phyloP scores from a whole-genome alignment of 2,888 invertebrate species.

The Tenthredo amoena region DNA sequence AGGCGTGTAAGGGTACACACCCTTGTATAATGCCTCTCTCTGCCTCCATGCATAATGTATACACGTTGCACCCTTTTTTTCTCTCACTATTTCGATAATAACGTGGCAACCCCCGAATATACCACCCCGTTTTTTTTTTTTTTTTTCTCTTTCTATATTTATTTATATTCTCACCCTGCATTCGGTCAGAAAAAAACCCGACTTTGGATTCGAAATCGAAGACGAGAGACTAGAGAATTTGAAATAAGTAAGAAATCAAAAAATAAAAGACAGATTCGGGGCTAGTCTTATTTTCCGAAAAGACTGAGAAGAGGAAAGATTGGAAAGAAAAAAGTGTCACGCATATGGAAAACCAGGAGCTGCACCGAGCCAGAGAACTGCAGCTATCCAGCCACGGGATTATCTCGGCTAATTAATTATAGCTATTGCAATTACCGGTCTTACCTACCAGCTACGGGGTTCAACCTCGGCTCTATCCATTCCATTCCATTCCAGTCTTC shows the following conservation, averaged over 20 bases:
- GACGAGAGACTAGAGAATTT: background rate
- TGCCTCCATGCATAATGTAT: constrained; percentile 67
- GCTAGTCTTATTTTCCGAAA: background rate
- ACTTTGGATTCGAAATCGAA: background rate
- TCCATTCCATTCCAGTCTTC: background rate
- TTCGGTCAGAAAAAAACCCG: background rate
- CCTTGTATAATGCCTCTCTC: constrained; percentile 64
- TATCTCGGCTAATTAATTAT: constrained; percentile 49
- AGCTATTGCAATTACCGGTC: constrained; percentile 51
- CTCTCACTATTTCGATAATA: constrained; percentile 43
- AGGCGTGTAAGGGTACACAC: constrained; percentile 63
- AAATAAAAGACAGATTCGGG: background rate
- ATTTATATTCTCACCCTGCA: background rate
- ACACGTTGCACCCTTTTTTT: constrained; percentile 64
- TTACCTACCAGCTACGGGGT: constrained; percentile 34
- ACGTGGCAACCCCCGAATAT: constrained; percentile 3
- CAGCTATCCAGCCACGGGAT: background rate
- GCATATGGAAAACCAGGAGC: constrained; percentile 10
- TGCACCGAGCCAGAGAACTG: background rate
- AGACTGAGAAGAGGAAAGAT: background rate
- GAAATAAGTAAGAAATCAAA: background rate
- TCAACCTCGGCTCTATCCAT: background rate
- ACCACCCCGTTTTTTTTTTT: background rate
- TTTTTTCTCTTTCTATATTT: no score
- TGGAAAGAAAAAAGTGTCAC: constrained; percentile 21